Evolutionary conservation across 2,888 invertebrate genomes (phyloP).

Genomic region (Limnephilus lunatus): DNA sequence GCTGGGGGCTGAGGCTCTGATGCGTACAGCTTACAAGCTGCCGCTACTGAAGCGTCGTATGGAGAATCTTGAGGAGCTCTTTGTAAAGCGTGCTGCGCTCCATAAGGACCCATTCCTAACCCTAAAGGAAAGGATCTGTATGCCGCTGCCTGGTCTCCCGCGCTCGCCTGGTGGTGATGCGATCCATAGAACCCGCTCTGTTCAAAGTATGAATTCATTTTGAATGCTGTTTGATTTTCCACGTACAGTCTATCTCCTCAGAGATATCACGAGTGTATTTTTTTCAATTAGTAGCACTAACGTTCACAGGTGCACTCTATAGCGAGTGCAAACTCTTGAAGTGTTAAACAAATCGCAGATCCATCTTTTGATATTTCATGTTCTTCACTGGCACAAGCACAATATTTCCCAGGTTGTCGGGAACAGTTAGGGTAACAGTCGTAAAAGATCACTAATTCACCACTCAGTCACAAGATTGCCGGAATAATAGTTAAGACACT

Average conservation of each 20-base stretch:
- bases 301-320: slow-evolving; percentile 41
- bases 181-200: slow-evolving; percentile 96
- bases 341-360: slow-evolving; percentile 55
- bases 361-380: slow-evolving; percentile 53
- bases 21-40: slow-evolving; percentile 87
- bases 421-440: slow-evolving; percentile 11
- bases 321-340: slow-evolving; percentile 28
- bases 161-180: slow-evolving; percentile 89
- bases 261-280: background rate
- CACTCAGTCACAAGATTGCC: slow-evolving; percentile 27
- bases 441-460: background rate
- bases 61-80: slow-evolving; percentile 93
- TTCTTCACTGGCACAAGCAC: slow-evolving; percentile 44
- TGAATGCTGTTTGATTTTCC: slow-evolving; percentile 67
- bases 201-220: slow-evolving; percentile 97
- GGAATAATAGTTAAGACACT: slow-evolving; percentile 35
- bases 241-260: slow-evolving; percentile 14
- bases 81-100: slow-evolving; percentile 86
- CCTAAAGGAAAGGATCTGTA: slow-evolving; percentile 93
- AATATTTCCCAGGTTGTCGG: background rate
- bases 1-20: slow-evolving; percentile 79
- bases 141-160: slow-evolving; percentile 83
- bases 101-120: slow-evolving; percentile 90
- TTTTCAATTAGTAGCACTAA: background rate
- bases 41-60: slow-evolving; percentile 92